Base-by-base conservation (phyloP, 2,888 invertebrate species). In the Rhagophthalmus giganteus region DNA sequence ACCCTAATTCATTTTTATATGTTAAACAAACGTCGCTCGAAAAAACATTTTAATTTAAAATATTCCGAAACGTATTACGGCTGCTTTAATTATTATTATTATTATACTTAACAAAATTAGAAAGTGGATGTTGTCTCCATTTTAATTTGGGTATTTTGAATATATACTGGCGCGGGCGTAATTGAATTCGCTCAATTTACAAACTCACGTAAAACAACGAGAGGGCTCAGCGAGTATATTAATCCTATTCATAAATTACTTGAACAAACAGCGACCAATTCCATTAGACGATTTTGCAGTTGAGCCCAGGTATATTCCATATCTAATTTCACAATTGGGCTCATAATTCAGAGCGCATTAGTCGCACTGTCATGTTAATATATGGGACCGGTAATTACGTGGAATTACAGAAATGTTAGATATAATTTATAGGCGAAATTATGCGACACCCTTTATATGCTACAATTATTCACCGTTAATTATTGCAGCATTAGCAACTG, bases 291-390 rank as follows among this genome's bases (percentile, higher is more conserved):
- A 41, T 51, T 52, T 51, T 34, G 47, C 44, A 51, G 32, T 48
- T 63, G 65, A 69, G 59, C 56, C 57, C 62, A 63, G 63, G 64
- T 63, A 62, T 55, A 63, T 59, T 58, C 62, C 54, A 70, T 70
- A 70, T 71, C 69, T 72, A 72, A 73, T 73, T 72, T 70, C 72
- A 64, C 70, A 72, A 72, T 73, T 73, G 73, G 69, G 67, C 68
- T 68, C 71, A 72, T 73, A 72, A 73, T 65, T 73, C 72, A 72
- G 65, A 41, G 54, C 56, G 57, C 45, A 63, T 62, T 63, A 63
- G 54, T 52, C 46, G 55, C 57, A 37, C 50, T 62, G 61, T 63
- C 63, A 59, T 51, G 37, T 52, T 58, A 57, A 59, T 58, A 54
- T 59, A 62, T 54, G 55, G 51, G 44, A 49, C 49, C 57, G 58